These are phyloP conservation scores for Brachystomella parvula DNA, from an alignment of 1,140 invertebrate genomes.

Conservation along the genomic window DNA sequence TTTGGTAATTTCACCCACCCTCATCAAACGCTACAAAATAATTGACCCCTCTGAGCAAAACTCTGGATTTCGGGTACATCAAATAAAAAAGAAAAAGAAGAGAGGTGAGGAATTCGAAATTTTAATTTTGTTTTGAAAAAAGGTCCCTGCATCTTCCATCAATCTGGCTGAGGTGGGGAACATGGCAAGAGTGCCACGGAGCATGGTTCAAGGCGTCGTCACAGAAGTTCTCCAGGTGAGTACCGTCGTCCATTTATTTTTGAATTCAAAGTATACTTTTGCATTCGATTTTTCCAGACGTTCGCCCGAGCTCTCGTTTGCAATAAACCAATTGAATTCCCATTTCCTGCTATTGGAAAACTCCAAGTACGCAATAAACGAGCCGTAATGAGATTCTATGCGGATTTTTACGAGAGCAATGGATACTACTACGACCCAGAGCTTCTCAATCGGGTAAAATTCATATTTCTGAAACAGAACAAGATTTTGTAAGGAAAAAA, in stretches of 20 bases:
- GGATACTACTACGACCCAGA: background rate
- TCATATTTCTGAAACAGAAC: background rate
- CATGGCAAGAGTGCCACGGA: background rate
- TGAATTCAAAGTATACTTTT: background rate
- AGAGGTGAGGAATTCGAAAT: background rate
- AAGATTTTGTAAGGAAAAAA: background rate
- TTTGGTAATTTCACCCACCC: background rate
- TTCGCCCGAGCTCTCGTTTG: slow-evolving; percentile 21
- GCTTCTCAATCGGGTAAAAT: too few species aligned
- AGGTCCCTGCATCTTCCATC: slow-evolving; percentile 3
- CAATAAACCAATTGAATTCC: slow-evolving; percentile 20
- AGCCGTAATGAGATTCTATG: slow-evolving; percentile 19
- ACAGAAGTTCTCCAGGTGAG: slow-evolving; percentile 20
- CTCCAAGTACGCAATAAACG: slow-evolving; percentile 3
- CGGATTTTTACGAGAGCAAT: slow-evolving; percentile 6
- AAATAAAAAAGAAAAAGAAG: background rate
- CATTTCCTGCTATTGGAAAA: slow-evolving; percentile 24
- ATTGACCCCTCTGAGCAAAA: background rate
- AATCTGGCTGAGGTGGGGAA: slow-evolving; percentile 16
- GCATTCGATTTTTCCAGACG: slow-evolving; percentile 5
- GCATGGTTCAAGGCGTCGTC: slow-evolving; percentile 18
- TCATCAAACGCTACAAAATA: slow-evolving; percentile 5
- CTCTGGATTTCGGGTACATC: background rate
- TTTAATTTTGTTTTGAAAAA: background rate
- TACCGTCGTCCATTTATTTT: background rate